A percentile compares a stretch with the other conserved stretches of the same genome.
Evolutionary conservation across 2,113 vertebrate species (phyloP).

Genomic region (Oenanthe oenanthe): DNA sequence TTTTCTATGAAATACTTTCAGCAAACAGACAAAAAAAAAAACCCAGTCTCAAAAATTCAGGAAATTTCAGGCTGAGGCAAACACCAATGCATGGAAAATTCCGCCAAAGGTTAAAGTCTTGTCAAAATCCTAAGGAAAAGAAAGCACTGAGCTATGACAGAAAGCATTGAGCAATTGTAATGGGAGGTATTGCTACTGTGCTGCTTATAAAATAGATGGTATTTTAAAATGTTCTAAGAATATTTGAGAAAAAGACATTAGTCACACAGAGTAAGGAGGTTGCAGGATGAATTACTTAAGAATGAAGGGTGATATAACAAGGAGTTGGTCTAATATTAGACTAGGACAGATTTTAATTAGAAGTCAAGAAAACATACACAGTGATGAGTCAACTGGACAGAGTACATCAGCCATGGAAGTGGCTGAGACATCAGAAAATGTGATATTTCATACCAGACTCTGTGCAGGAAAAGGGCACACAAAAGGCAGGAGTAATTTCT

Average conservation of each 20-base stretch:
- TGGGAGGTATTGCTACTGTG: conserved; percentile 9
- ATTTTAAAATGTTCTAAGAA: conserved; percentile 65
- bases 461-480: not conserved
- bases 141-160: conserved; percentile 33
- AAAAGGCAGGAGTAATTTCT: not conserved
- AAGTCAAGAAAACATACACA: conserved; percentile 57
- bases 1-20: conserved; percentile 7
- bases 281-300: conserved; percentile 52
- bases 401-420: conserved; percentile 30
- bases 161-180: conserved; percentile 12
- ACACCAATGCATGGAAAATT: conserved; percentile 39
- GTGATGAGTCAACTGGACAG: conserved; percentile 55
- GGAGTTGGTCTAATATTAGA: conserved; percentile 56
- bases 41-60: not conserved
- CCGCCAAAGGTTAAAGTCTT: not conserved
- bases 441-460: not conserved
- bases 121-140: conserved; percentile 20
- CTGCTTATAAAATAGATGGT: conserved; percentile 55
- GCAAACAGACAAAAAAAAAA: not conserved
- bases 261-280: conserved; percentile 53
- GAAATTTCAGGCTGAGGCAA: conserved; percentile 8
- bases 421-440: conserved; percentile 28
- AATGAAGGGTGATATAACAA: conserved; percentile 59
- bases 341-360: conserved; percentile 54
- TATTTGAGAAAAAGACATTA: conserved; percentile 62